phyloP scores from a whole-genome alignment of 2,113 vertebrate species.

The Onychorhynchus coronatus region DNA sequence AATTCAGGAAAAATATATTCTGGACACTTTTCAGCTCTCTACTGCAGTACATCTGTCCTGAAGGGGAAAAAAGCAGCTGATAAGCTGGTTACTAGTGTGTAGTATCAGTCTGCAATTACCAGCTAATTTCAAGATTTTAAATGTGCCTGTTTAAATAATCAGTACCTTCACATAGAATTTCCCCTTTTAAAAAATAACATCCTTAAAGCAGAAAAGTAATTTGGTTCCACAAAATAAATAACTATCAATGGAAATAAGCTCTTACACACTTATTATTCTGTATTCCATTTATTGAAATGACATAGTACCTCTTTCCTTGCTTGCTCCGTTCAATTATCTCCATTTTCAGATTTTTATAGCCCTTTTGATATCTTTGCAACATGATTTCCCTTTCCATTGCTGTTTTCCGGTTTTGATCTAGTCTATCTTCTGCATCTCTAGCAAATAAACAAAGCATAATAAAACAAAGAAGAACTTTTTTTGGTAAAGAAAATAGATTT shows the following conservation, averaged over 20 bases:
- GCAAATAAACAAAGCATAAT: conserved; percentile 21
- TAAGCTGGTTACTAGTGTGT: background rate
- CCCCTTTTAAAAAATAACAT: background rate
- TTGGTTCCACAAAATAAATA: background rate
- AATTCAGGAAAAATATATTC: background rate
- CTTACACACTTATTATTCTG: background rate
- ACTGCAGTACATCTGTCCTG: background rate
- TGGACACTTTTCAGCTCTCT: background rate
- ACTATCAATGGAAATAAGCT: background rate
- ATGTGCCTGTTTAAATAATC: background rate
- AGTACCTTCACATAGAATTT: background rate
- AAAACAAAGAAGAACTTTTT: background rate
- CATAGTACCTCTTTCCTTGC: conserved; percentile 81
- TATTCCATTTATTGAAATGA: background rate
- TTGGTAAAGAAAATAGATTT: background rate
- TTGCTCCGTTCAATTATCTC: conserved; percentile 77
- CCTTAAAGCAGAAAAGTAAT: background rate
- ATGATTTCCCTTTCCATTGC: conserved; percentile 78
- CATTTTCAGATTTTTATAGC: conserved; percentile 77
- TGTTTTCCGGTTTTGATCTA: conserved; percentile 77
- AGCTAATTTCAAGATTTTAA: background rate
- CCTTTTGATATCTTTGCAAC: conserved; percentile 78
- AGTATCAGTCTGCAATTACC: background rate
- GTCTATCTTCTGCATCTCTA: conserved; percentile 84
- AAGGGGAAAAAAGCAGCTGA: background rate